A percentile compares a stretch with the other conserved stretches of the same genome.
phyloP scores from a whole-genome alignment of 2,113 vertebrate genomes.

The Dromas ardeola region DNA sequence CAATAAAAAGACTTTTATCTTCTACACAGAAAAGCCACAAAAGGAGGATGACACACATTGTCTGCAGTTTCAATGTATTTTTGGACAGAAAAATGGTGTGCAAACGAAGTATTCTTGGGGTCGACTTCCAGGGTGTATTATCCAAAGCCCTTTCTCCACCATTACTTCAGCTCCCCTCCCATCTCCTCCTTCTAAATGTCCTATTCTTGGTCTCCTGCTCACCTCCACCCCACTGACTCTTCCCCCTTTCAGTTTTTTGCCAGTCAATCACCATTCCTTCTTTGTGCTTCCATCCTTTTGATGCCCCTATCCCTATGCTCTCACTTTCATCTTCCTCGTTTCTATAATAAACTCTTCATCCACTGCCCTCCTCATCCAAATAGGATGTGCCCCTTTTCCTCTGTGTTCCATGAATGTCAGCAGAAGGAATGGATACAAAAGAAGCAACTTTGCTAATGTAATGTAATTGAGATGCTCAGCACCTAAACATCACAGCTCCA shows the following conservation, averaged over 20 bases:
- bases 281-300: not conserved
- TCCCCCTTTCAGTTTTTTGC: not conserved
- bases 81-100: not conserved
- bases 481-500: not conserved
- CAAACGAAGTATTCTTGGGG: not conserved
- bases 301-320: not conserved
- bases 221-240: not conserved
- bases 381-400: not conserved
- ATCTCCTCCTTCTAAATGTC: not conserved
- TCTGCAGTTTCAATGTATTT: not conserved
- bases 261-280: not conserved
- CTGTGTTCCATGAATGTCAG: not conserved
- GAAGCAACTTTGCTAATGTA: not conserved
- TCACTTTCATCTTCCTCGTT: not conserved
- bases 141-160: not conserved
- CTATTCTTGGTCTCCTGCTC: not conserved
- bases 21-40: not conserved
- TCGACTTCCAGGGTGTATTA: not conserved
- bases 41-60: not conserved
- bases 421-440: not conserved
- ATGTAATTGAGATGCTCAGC: not conserved
- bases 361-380: not conserved
- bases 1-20: not conserved
- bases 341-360: not conserved
- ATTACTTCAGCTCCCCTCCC: not conserved